phyloP scores from a whole-genome alignment of 2,113 vertebrate genomes.

The Corythaixoides concolor region DNA sequence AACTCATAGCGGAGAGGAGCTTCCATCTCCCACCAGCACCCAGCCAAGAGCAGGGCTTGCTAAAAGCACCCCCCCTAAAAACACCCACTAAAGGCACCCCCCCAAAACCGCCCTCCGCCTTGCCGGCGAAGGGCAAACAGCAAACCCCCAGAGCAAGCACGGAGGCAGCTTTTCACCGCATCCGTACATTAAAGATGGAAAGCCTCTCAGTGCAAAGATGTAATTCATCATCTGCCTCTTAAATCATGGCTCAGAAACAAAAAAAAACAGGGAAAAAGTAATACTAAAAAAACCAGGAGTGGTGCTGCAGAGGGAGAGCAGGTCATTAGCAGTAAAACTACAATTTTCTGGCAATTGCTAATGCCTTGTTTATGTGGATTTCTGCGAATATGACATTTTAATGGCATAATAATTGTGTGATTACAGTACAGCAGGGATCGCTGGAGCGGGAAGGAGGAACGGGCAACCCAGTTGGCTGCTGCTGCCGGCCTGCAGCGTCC shows the following conservation, averaged over 20 bases:
- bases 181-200: constrained; percentile 11
- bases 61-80: background rate
- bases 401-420: constrained; percentile 80
- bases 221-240: constrained; percentile 30
- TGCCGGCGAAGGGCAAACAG: background rate
- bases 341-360: constrained; percentile 76
- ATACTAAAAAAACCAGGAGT: background rate
- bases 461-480: background rate
- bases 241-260: constrained; percentile 23
- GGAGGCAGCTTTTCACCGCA: background rate
- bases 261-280: background rate
- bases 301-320: background rate
- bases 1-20: background rate
- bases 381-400: constrained; percentile 80
- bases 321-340: constrained; percentile 78
- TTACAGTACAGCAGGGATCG: constrained; percentile 71
- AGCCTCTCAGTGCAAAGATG: constrained; percentile 11
- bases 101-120: background rate
- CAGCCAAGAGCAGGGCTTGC: background rate
- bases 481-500: accelerated
- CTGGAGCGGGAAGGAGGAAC: constrained; percentile 37
- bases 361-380: constrained; percentile 80
- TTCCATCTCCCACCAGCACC: background rate
- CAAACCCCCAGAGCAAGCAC: background rate
- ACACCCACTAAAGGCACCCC: background rate